Conservation (phyloP, 92 coral and sea anemone species). For the Epizoanthus scotinus region DNA sequence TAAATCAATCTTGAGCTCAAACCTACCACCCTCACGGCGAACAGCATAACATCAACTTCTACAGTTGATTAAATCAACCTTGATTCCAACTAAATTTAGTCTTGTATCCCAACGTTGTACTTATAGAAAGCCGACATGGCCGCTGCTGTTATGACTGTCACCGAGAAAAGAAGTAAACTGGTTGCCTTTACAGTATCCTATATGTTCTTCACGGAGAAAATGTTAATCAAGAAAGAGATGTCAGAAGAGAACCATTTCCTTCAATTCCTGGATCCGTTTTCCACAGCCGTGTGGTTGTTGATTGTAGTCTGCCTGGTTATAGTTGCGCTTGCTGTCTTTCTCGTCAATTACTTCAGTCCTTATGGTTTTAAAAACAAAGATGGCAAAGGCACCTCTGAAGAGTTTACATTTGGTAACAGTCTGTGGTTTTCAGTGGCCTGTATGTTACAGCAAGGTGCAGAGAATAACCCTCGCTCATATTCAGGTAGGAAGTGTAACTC, state of each 20-base stretch:
- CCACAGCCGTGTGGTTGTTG: constrained; percentile 60
- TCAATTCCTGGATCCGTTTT: constrained; percentile 68
- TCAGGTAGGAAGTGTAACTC: constrained; percentile 45
- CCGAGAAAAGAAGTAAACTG: constrained; percentile 52
- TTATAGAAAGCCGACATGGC: constrained; percentile 77
- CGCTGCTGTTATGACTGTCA: constrained; percentile 64
- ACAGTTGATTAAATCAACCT: no score
- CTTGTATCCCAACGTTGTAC: not conserved
- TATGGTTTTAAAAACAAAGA: constrained; percentile 58
- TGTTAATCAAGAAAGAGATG: constrained; percentile 49
- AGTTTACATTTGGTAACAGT: constrained; percentile 49
- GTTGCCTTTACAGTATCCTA: constrained; percentile 62
- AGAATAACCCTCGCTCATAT: constrained; percentile 53
- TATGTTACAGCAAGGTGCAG: constrained; percentile 79
- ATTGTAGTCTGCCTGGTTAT: constrained; percentile 37
- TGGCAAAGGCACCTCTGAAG: constrained; percentile 53
- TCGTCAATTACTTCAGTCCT: constrained; percentile 70
- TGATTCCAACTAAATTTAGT: no score
- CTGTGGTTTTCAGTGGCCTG: constrained; percentile 70
- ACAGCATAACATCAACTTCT: no score
- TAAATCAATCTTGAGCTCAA: no score
- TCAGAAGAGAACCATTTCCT: constrained; percentile 36
- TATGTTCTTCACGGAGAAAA: constrained; percentile 58
- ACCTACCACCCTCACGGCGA: no score
- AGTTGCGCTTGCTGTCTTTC: constrained; percentile 39